These are phyloP conservation scores for Cottus gobio DNA, from an alignment of 2,113 vertebrate species.

Conservation along the genomic window DNA sequence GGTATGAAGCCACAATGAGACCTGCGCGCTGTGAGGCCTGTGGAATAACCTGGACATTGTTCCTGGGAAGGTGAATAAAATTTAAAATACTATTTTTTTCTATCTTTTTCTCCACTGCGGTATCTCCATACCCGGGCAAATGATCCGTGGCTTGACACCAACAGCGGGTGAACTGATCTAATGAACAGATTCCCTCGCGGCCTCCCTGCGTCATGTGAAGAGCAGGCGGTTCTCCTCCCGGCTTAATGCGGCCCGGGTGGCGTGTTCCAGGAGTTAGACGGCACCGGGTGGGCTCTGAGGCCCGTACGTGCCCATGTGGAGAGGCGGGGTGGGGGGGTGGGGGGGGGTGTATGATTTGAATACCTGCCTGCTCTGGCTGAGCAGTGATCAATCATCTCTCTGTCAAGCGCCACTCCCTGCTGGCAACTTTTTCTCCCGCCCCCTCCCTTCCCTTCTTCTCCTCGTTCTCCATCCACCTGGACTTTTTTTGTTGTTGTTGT, in stretches of 20 bases:
- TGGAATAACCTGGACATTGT: neutral
- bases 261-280: slow-evolving; percentile 3
- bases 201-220: neutral
- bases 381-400: slow-evolving; percentile 77
- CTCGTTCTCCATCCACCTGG: slow-evolving; percentile 2
- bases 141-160: neutral
- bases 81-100: no score
- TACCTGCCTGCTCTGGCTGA: slow-evolving; percentile 73
- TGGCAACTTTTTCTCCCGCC: slow-evolving; percentile 36
- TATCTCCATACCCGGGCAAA: neutral
- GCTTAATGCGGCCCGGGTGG: slow-evolving; percentile 16
- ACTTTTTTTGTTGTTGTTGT: neutral
- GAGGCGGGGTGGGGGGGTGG: slow-evolving; percentile 27
- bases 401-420: slow-evolving; percentile 68
- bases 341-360: slow-evolving; percentile 72
- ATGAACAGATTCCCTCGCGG: neutral
- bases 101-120: neutral
- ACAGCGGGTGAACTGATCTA: neutral
- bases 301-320: slow-evolving; percentile 47
- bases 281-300: slow-evolving; percentile 42
- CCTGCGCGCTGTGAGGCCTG: neutral
- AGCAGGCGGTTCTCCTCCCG: neutral
- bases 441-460: slow-evolving; percentile 1
- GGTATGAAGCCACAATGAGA: neutral
- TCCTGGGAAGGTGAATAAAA: neutral